phyloP scores from a whole-genome alignment of 2,797 vertebrate genomes.

The Lepilemur ruficaudatus region DNA sequence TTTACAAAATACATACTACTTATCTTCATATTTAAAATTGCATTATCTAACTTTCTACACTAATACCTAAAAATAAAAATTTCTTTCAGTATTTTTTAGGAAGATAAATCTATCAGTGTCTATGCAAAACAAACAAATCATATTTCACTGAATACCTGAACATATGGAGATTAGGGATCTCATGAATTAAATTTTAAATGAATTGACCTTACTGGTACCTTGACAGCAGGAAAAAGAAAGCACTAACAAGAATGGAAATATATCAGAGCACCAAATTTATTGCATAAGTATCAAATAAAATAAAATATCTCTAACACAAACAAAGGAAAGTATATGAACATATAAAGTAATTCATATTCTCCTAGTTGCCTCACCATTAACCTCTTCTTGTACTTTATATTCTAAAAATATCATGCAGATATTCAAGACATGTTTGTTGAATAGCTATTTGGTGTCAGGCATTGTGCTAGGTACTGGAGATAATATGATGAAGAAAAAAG shows the following conservation, averaged over 20 bases:
- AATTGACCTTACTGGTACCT: conserved; percentile 44
- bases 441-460: not conserved
- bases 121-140: conserved; percentile 18
- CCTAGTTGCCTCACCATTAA: not conserved
- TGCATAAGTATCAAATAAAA: not conserved
- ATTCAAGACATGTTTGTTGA: not conserved
- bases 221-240: conserved; percentile 1
- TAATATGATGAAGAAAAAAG: not conserved
- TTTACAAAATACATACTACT: not conserved
- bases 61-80: not conserved
- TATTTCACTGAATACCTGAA: conserved; percentile 43
- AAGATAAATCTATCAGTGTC: not conserved
- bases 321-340: not conserved
- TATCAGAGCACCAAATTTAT: not conserved
- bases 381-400: not conserved
- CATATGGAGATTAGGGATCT: conserved; percentile 47
- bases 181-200: conserved; percentile 61
- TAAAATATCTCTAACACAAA: not conserved
- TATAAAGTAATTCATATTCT: not conserved
- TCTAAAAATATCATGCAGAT: not conserved
- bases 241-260: not conserved
- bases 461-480: not conserved
- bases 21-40: not conserved
- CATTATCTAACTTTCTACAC: not conserved
- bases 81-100: not conserved